These are phyloP conservation scores for Pycnomerus fuliginosus DNA, from an alignment of 2,888 invertebrate species.

Conservation along the genomic window DNA sequence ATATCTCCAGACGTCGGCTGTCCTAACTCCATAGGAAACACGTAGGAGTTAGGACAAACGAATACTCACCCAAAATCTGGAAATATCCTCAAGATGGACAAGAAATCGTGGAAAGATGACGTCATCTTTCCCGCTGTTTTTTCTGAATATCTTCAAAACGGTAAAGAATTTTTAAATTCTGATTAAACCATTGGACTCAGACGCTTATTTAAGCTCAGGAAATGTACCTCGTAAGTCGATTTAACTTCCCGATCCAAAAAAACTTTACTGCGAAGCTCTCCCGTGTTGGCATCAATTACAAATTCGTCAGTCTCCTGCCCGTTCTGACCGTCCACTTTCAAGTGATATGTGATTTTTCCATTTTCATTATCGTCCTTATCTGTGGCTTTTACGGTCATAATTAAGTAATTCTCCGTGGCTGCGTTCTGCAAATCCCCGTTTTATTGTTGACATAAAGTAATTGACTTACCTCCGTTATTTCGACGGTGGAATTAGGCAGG, in stretches of 20 bases:
- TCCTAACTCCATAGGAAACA: too few relatives aligned
- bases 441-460: not conserved
- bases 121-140: too few relatives aligned
- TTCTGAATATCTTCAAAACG: too few relatives aligned
- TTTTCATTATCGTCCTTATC: slow-evolving; percentile 84
- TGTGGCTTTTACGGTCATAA: slow-evolving; percentile 78
- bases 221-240: slow-evolving; percentile 66
- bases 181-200: too few relatives aligned
- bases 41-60: too few relatives aligned
- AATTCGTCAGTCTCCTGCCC: slow-evolving; percentile 82
- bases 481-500: slow-evolving; percentile 71
- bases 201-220: too few relatives aligned
- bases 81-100: too few relatives aligned
- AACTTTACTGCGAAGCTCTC: slow-evolving; percentile 77
- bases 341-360: slow-evolving; percentile 79
- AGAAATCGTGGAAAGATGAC: too few relatives aligned
- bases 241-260: slow-evolving; percentile 76
- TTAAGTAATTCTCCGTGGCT: slow-evolving; percentile 71
- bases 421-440: slow-evolving; percentile 58
- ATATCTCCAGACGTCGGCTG: too few relatives aligned
- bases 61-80: too few relatives aligned
- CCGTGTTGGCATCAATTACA: slow-evolving; percentile 72
- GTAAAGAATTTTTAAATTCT: too few relatives aligned
- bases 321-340: slow-evolving; percentile 68
- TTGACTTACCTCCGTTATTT: slow-evolving; percentile 73